Conservation (phyloP, 2,113 vertebrate species). For the Podarcis muralis region DNA sequence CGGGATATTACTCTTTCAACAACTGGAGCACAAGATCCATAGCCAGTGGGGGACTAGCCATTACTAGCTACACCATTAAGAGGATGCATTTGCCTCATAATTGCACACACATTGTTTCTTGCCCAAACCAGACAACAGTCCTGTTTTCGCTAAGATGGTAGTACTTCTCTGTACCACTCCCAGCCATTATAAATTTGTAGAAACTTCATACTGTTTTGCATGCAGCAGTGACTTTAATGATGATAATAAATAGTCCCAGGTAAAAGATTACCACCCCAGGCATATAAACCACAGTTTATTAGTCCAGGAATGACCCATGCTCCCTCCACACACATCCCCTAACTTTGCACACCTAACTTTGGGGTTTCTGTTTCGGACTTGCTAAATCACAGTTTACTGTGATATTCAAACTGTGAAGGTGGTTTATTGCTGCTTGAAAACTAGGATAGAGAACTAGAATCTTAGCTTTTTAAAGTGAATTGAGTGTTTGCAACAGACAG, state of each 20-base stretch:
- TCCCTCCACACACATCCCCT: too few species aligned
- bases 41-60: conserved; percentile 67
- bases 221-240: background rate
- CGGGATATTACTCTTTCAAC: conserved; percentile 61
- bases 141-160: conserved; percentile 59
- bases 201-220: background rate
- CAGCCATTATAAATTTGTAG: background rate
- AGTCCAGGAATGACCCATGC: background rate
- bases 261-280: background rate
- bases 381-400: background rate
- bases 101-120: conserved; percentile 44
- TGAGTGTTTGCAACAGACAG: background rate
- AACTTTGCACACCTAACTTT: background rate
- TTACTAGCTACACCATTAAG: conserved; percentile 56
- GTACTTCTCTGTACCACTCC: conserved; percentile 42
- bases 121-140: conserved; percentile 60
- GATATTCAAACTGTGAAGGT: background rate
- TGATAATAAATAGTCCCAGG: background rate
- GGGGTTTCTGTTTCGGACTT: too few species aligned
- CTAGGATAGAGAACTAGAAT: background rate
- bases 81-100: conserved; percentile 60
- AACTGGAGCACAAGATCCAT: conserved; percentile 66
- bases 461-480: background rate
- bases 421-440: background rate
- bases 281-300: background rate